A percentile compares a stretch with the other conserved stretches of the same genome.
phyloP scores from a whole-genome alignment of 2,888 invertebrate genomes.

The Saturnia japonica region DNA sequence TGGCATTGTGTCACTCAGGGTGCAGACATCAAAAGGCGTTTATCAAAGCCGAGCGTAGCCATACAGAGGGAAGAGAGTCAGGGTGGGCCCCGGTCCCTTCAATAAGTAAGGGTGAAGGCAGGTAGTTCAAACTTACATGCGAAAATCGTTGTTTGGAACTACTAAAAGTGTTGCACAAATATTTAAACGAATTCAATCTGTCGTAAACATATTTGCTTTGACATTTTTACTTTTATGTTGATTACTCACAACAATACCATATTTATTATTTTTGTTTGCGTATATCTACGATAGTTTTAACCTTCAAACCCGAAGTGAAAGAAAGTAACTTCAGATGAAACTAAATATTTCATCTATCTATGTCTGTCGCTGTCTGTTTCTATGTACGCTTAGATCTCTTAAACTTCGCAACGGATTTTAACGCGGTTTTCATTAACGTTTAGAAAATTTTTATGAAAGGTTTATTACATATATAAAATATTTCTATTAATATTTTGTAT shows the following conservation, averaged over 20 bases:
- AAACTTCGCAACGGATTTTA: too few relatives aligned
- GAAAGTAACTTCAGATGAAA: not conserved
- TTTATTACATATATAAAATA: too few relatives aligned
- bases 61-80: constrained; percentile 55
- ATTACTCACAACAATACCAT: not conserved
- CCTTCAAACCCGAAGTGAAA: not conserved
- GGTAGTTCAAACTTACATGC: constrained; percentile 64
- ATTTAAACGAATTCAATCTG: constrained; percentile 17
- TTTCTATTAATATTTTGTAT: too few relatives aligned
- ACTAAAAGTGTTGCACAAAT: constrained; percentile 16
- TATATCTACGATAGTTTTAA: not conserved
- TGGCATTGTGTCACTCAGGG: constrained; percentile 63
- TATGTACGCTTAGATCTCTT: too few relatives aligned
- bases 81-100: constrained; percentile 60
- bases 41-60: constrained; percentile 71
- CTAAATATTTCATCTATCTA: not conserved
- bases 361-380: too few relatives aligned
- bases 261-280: not conserved
- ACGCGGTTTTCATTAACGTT: too few relatives aligned
- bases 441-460: too few relatives aligned
- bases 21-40: constrained; percentile 75
- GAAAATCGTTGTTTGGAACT: constrained; percentile 28
- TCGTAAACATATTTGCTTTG: constrained; percentile 15
- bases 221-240: not conserved
- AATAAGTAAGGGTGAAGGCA: constrained; percentile 55